Conservation (phyloP, 23 tunicate genomes). For the Diplosoma virens region DNA sequence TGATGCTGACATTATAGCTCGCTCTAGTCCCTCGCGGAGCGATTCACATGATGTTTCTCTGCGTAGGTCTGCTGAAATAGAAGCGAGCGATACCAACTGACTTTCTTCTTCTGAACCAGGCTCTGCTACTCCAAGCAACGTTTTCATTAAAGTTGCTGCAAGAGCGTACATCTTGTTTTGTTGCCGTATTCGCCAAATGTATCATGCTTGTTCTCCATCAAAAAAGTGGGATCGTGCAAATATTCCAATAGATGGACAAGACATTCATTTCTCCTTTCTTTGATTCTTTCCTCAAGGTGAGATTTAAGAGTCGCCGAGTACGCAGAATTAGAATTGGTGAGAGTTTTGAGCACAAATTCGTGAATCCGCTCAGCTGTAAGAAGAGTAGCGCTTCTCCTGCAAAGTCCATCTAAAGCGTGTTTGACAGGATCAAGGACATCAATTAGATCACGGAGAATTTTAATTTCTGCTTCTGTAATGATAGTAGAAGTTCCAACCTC, state of each 20-base stretch:
- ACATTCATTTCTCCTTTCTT: conserved; percentile 38
- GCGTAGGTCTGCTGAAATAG: conserved; percentile 17
- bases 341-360: conserved; percentile 38
- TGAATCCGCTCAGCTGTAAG: conserved; percentile 57
- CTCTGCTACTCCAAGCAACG: conserved; percentile 34
- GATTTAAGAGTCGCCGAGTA: conserved; percentile 34
- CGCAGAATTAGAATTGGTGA: conserved; percentile 40
- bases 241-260: conserved; percentile 43
- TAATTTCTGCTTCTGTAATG: conserved; percentile 31
- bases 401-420: conserved; percentile 42
- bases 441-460: conserved; percentile 38
- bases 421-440: conserved; percentile 51
- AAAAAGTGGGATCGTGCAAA: conserved; percentile 38
- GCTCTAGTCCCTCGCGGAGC: conserved; percentile 39
- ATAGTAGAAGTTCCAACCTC: conserved; percentile 39
- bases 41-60: conserved; percentile 31
- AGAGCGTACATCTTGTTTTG: conserved; percentile 42
- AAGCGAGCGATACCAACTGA: conserved; percentile 41
- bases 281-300: conserved; percentile 42
- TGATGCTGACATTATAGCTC: conserved; percentile 55
- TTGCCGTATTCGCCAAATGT: conserved; percentile 52
- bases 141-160: conserved; percentile 51
- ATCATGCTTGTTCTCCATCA: conserved; percentile 34
- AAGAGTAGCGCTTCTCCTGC: conserved; percentile 37
- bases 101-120: conserved; percentile 27